These are phyloP conservation scores for Rhynchotus rufescens DNA, from an alignment of 2,797 vertebrate species.

Conservation along the genomic window DNA sequence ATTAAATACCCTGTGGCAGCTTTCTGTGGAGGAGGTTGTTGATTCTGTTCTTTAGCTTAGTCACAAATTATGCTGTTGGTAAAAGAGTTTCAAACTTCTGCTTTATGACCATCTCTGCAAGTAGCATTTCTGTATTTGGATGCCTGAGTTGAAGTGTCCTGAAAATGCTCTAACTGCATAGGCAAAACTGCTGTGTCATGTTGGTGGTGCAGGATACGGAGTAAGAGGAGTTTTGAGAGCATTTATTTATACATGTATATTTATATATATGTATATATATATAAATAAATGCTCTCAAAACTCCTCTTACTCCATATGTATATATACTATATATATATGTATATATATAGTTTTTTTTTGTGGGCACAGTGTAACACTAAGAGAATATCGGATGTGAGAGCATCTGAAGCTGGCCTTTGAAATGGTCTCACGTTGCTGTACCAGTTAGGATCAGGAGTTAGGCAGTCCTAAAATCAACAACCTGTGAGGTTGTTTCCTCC, in stretches of 20 bases:
- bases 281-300: constrained; percentile 11
- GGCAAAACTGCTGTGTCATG: not conserved
- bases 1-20: constrained; percentile 33
- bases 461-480: not conserved
- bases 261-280: too few species aligned
- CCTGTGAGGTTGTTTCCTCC: too few species aligned
- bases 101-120: not conserved
- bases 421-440: not conserved
- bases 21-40: constrained; percentile 22
- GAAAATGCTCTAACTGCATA: not conserved
- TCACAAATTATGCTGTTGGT: constrained; percentile 36
- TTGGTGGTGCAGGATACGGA: not conserved
- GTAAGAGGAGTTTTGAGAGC: not conserved
- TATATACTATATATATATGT: too few species aligned
- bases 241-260: not conserved
- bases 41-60: constrained; percentile 31
- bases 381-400: not conserved
- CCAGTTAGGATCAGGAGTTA: not conserved
- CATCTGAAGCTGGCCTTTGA: not conserved
- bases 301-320: not conserved
- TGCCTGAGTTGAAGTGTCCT: not conserved
- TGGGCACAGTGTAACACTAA: not conserved
- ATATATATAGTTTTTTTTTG: not conserved
- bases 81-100: constrained; percentile 38
- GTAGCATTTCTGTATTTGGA: not conserved